Base-by-base conservation (phyloP, 1,140 invertebrate species). In the Ericerus pela region DNA sequence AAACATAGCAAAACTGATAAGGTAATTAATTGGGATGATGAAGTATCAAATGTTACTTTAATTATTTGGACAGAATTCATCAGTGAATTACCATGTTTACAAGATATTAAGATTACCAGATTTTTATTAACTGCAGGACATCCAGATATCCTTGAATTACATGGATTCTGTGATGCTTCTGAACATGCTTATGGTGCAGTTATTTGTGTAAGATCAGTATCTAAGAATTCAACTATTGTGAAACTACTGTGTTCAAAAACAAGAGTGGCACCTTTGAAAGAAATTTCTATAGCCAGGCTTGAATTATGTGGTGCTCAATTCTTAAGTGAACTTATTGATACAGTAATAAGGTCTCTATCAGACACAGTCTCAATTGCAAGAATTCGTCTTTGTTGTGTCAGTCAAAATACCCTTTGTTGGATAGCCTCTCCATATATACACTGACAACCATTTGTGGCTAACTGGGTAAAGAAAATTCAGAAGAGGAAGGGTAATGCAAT, bases 281-380 rank as follows among this genome's bases (percentile, higher is more conserved):
- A 18, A 0, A 51, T 61, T 1, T 67, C 68, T 18, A 63, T 77
- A 28, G 73, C 75, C 3, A 37, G 71, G 56, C 60, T 76, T 12
- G 75, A 76, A 62, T 59, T 76, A 6, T 66, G 62, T 43, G 72
- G 65, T 8, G 72, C 73, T 6, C 38, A 66, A 1, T 47, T 74
- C 11, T 55, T 73, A 6, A 62, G 67, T 2, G 62, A 64, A 8
- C 51, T 72, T 33, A 27, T 68, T 18, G 24, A 61, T 20, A 59
- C 65, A 37, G 58, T 69, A 3, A 24, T 24, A 47, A 12, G 22
- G 12, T 22, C 29, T 2, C 20, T 61, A 36, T 12, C 54, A 29
- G 27, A 54, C 6, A 28, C 55, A 37, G 55, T 56, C 26, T 33
- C 20, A 12, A 55, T 55, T 26, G 18, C 24, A 5, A n/a, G 18